phyloP scores from a whole-genome alignment of 2,113 vertebrate genomes.

The Centropristis striata region DNA sequence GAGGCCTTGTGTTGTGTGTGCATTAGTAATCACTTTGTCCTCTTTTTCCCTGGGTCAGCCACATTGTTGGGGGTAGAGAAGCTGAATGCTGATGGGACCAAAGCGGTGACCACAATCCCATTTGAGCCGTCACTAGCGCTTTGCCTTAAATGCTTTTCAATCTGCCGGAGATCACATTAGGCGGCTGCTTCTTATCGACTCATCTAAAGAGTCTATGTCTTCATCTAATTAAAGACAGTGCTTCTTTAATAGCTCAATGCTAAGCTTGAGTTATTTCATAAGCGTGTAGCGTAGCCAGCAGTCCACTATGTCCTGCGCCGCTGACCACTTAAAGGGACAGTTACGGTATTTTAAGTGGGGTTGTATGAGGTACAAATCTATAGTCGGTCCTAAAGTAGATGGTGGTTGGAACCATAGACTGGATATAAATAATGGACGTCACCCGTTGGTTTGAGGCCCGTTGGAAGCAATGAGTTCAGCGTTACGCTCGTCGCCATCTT shows the following conservation, averaged over 20 bases:
- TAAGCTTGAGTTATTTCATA: slow-evolving; percentile 76
- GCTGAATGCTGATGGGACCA: slow-evolving; percentile 75
- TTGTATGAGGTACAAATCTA: no score
- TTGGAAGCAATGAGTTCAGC: no score
- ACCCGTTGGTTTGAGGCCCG: no score
- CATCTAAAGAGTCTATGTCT: slow-evolving; percentile 81
- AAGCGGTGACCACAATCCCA: slow-evolving; percentile 66
- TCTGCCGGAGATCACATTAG: slow-evolving; percentile 82
- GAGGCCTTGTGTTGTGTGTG: slow-evolving; percentile 28
- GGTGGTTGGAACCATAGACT: no score
- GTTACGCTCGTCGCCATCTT: no score
- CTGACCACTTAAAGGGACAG: slow-evolving; percentile 30
- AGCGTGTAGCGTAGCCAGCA: slow-evolving; percentile 46
- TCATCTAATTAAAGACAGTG: slow-evolving; percentile 79
- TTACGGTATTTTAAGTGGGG: no score
- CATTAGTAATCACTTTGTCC: slow-evolving; percentile 54
- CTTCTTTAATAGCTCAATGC: slow-evolving; percentile 75
- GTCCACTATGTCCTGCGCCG: slow-evolving; percentile 24
- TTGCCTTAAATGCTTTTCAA: slow-evolving; percentile 83
- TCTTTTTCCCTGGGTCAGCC: slow-evolving; percentile 59
- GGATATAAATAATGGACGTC: no score
- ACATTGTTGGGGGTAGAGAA: slow-evolving; percentile 41
- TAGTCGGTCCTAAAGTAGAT: no score
- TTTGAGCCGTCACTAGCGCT: slow-evolving; percentile 74
- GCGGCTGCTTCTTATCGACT: slow-evolving; percentile 78